Conservation (phyloP, 1,140 invertebrate species). For the Drosophila fuyamai region DNA sequence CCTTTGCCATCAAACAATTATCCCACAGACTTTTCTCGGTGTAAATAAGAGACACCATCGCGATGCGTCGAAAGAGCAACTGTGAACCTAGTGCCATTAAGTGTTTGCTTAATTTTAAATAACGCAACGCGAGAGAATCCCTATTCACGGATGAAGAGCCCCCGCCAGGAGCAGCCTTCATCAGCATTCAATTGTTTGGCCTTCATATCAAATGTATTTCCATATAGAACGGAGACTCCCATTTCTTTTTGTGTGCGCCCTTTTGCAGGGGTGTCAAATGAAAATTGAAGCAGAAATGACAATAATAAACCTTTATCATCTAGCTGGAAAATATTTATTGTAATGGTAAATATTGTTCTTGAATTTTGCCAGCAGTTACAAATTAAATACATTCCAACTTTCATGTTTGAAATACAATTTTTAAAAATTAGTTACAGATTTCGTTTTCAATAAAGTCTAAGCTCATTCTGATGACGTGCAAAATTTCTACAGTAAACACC, state of each 20-base stretch:
- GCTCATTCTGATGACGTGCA: too few species aligned
- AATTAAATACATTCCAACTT: not conserved
- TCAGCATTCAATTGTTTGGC: slow-evolving; percentile 72
- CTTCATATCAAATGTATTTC: slow-evolving; percentile 20
- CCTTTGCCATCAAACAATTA: not conserved
- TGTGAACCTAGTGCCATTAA: slow-evolving; percentile 52
- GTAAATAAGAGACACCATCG: not conserved
- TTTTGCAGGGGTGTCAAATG: slow-evolving; percentile 14
- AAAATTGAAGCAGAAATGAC: slow-evolving; percentile 23
- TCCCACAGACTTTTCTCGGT: not conserved
- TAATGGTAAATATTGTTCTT: not conserved
- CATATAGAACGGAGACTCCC: slow-evolving; percentile 10
- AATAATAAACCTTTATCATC: slow-evolving; percentile 10
- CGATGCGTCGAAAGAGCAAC: slow-evolving; percentile 2
- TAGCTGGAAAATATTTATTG: not conserved
- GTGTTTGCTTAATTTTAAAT: slow-evolving; percentile 81
- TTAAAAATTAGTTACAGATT: too few species aligned
- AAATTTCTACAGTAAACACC: not conserved
- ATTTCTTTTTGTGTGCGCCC: slow-evolving; percentile 1
- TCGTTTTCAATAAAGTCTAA: too few species aligned
- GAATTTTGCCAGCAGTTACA: not conserved
- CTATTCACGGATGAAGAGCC: slow-evolving; percentile 14
- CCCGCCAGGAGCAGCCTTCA: slow-evolving; percentile 49
- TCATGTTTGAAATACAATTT: too few species aligned
- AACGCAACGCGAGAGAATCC: slow-evolving; percentile 37